Conservation (phyloP, 30 jellyfish, hydroid and myxozoan genomes). For the Turritopsis dohrnii region DNA sequence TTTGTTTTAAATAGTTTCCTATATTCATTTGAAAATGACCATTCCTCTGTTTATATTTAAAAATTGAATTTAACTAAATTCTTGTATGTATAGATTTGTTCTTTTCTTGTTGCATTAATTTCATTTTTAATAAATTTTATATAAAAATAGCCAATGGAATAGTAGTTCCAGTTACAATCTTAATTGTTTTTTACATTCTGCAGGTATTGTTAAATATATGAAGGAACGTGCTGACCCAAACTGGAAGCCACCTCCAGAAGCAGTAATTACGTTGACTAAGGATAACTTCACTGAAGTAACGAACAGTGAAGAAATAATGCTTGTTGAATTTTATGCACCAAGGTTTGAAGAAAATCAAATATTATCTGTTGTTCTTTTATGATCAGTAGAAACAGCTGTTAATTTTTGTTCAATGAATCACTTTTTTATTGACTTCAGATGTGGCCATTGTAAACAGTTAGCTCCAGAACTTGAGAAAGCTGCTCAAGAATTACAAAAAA, state of each 20-base stretch:
- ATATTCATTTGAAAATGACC: no score
- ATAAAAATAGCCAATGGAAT: not conserved
- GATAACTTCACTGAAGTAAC: slow-evolving; percentile 78
- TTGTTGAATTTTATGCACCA: slow-evolving; percentile 97
- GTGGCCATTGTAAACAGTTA: slow-evolving; percentile 94
- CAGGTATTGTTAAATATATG: slow-evolving; percentile 85
- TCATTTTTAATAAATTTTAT: not conserved
- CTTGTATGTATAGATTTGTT: no score
- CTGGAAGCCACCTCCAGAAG: slow-evolving; percentile 94
- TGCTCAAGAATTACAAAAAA: slow-evolving; percentile 55
- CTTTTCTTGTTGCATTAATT: no score
- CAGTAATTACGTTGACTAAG: slow-evolving; percentile 72
- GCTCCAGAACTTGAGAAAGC: slow-evolving; percentile 99
- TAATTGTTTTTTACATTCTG: not conserved
- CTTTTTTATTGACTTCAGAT: slow-evolving; percentile 38
- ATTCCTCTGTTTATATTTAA: no score
- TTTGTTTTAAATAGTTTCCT: no score
- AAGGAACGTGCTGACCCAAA: slow-evolving; percentile 87
- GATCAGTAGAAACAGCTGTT: not conserved
- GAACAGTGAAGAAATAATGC: slow-evolving; percentile 82
- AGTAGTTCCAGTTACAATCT: not conserved
- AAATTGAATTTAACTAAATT: no score
- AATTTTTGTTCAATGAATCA: not conserved
- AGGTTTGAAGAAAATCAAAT: slow-evolving; percentile 38
- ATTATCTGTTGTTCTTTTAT: not conserved